Evolutionary conservation across 2,888 invertebrate genomes (phyloP).

Genomic region (Clepsis dumicolana): DNA sequence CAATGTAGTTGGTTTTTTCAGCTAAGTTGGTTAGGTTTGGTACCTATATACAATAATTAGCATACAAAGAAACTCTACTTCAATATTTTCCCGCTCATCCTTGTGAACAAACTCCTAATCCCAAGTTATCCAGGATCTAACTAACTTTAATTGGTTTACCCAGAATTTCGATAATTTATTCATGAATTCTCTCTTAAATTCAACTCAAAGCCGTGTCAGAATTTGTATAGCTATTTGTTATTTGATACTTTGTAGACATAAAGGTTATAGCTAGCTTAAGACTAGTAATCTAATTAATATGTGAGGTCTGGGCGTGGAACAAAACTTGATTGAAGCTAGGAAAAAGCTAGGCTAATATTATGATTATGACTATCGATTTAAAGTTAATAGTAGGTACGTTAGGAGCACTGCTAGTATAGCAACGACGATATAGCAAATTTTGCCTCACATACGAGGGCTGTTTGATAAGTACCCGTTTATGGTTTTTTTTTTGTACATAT

Average conservation of each 20-base stretch:
- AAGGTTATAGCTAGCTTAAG: neutral
- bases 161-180: constrained; percentile 15
- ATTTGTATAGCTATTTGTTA: neutral
- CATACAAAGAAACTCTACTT: neutral
- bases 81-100: neutral
- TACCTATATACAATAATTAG: neutral
- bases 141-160: constrained; percentile 8
- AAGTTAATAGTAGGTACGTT: too few relatives aligned
- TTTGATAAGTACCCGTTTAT: too few relatives aligned
- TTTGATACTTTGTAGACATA: constrained; percentile 1
- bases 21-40: too few relatives aligned
- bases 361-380: neutral
- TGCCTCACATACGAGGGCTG: too few relatives aligned
- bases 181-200: constrained; percentile 1
- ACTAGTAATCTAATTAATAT: neutral
- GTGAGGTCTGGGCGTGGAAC: neutral
- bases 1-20: too few relatives aligned
- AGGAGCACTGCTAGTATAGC: too few relatives aligned
- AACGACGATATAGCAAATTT: too few relatives aligned
- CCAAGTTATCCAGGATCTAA: constrained; percentile 2
- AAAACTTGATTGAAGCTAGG: neutral
- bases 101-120: neutral
- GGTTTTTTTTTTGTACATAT: too few relatives aligned
- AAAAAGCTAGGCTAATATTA: neutral
- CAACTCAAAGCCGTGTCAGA: constrained; percentile 10